A percentile compares a stretch with the other conserved stretches of the same genome.
phyloP scores from a whole-genome alignment of 2,888 invertebrate species.

The Lacanobia wlatinum region DNA sequence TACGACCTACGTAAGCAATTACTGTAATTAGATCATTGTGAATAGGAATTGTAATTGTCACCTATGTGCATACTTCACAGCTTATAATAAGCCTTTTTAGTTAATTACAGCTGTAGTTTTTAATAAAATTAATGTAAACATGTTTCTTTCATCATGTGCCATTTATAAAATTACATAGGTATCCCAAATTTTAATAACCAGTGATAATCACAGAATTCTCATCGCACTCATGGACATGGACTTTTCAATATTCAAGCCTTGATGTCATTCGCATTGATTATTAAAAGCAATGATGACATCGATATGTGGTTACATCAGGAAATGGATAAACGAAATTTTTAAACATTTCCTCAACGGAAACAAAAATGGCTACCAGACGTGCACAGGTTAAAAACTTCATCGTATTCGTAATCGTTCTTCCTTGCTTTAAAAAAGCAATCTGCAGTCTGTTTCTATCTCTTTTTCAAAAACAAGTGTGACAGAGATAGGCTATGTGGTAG shows the following conservation, averaged over 20 bases:
- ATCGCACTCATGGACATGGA: background rate
- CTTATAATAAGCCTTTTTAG: background rate
- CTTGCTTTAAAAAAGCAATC: conserved; percentile 57
- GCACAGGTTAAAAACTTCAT: conserved; percentile 62
- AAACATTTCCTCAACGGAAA: conserved; percentile 67
- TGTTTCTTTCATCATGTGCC: background rate
- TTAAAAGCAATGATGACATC: conserved; percentile 56
- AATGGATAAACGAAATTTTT: conserved; percentile 54
- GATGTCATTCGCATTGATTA: conserved; percentile 35
- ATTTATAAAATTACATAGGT: background rate
- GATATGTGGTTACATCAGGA: conserved; percentile 48
- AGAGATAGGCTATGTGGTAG: conserved; percentile 57
- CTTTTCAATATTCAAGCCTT: conserved; percentile 20
- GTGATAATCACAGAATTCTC: background rate
- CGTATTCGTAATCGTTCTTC: conserved; percentile 47
- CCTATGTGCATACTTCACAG: conserved; percentile 16
- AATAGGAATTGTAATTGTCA: conserved; percentile 11
- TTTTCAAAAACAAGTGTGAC: conserved; percentile 48
- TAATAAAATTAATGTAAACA: background rate
- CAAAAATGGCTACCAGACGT: conserved; percentile 66
- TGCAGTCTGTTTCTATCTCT: conserved; percentile 56
- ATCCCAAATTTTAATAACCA: background rate
- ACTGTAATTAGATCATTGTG: conserved; percentile 39
- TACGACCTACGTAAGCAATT: conserved; percentile 39
- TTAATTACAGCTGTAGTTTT: background rate